Evolutionary conservation across 2,113 vertebrate species (phyloP).

Genomic region (Gallinago media): DNA sequence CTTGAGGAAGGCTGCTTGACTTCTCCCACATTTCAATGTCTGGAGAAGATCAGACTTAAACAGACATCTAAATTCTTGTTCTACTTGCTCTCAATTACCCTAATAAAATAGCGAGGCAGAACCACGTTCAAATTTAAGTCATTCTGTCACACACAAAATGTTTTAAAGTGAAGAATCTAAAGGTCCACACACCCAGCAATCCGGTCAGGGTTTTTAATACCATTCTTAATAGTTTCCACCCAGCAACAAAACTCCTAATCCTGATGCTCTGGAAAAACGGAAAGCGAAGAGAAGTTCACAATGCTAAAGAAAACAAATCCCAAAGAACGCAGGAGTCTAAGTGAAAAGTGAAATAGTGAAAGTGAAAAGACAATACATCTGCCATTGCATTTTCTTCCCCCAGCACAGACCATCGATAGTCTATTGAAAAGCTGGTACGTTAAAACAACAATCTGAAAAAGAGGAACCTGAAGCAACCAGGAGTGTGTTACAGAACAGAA

Average conservation of each 20-base stretch:
- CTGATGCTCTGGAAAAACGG: neutral
- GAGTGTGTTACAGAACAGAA: neutral
- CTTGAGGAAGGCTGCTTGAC: neutral
- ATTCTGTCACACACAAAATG: neutral
- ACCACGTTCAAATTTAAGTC: neutral
- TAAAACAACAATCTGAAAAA: neutral
- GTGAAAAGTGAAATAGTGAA: no score
- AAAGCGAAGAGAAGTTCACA: neutral
- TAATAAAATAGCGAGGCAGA: neutral
- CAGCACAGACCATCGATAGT: neutral
- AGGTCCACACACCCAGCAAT: neutral
- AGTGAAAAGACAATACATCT: neutral
- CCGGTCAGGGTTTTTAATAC: neutral
- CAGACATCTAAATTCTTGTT: neutral
- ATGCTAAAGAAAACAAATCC: neutral
- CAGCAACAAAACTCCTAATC: neutral
- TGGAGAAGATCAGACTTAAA: neutral
- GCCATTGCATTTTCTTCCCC: neutral
- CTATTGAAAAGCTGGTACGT: neutral
- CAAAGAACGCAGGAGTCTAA: neutral
- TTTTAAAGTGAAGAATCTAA: neutral
- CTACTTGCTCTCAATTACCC: neutral
- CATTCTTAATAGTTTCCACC: neutral
- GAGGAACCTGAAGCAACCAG: conserved; percentile 5
- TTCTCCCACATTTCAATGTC: neutral